Percentiles rank a stretch among this genome's conserved stretches.
phyloP scores from a whole-genome alignment of 2,113 vertebrate species.

The Planiliza haematocheilus region DNA sequence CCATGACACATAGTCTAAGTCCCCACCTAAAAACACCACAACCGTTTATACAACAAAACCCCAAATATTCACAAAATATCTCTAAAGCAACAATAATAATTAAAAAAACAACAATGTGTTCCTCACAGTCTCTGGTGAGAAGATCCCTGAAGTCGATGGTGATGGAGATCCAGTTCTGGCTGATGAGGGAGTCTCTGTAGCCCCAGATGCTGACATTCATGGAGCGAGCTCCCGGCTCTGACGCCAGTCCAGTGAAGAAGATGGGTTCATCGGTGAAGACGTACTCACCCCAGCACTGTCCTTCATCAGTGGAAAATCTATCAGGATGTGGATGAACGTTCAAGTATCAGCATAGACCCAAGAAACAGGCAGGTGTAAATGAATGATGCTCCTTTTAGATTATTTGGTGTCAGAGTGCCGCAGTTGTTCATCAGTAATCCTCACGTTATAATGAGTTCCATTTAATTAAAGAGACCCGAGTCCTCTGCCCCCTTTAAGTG shows the following conservation, averaged over 20 bases:
- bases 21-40: slow-evolving; percentile 77
- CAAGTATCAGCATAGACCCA: not conserved
- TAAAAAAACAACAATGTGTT: not conserved
- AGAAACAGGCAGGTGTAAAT: not conserved
- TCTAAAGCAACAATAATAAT: not conserved
- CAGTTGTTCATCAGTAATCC: not conserved
- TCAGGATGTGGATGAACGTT: not conserved
- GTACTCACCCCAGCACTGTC: slow-evolving; percentile 92
- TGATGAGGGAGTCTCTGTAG: slow-evolving; percentile 83
- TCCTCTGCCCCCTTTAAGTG: not conserved
- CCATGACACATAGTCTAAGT: slow-evolving; percentile 92
- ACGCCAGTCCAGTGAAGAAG: slow-evolving; percentile 91
- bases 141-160: slow-evolving; percentile 94
- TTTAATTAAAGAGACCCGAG: slow-evolving; percentile 3
- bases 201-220: slow-evolving; percentile 97
- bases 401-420: not conserved
- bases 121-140: slow-evolving; percentile 90
- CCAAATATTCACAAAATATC: not conserved
- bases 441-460: no score
- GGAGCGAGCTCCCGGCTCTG: slow-evolving; percentile 92
- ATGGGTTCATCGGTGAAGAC: slow-evolving; percentile 86
- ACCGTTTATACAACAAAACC: not conserved
- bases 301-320: slow-evolving; percentile 96
- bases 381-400: not conserved
- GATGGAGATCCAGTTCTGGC: slow-evolving; percentile 89